Conservation (phyloP, 2,797 vertebrate genomes). For the Chaunax sp. region DNA sequence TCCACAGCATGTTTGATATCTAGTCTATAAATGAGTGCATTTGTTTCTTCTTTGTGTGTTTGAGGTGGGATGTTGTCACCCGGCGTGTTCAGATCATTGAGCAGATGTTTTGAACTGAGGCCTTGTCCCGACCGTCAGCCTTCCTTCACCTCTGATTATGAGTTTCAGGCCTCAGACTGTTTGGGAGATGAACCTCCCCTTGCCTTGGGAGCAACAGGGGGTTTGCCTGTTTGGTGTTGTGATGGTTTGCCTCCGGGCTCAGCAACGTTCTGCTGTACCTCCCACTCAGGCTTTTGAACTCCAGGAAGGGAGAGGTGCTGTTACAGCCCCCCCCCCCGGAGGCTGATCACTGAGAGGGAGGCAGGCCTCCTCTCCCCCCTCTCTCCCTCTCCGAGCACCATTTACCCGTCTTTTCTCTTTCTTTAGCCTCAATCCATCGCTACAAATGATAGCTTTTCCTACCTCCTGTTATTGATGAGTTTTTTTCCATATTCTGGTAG, state of each 20-base stretch:
- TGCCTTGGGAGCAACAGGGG: constrained; percentile 27
- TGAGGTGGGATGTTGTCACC: constrained; percentile 5
- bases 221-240: constrained; percentile 45
- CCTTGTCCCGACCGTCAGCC: constrained; percentile 35
- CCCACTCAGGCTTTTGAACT: constrained; percentile 52
- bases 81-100: neutral
- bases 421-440: neutral
- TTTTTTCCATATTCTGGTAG: neutral
- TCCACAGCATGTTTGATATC: too few relatives aligned
- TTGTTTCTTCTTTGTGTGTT: constrained; percentile 33
- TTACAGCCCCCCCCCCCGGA: constrained; percentile 50
- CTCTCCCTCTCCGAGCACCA: neutral
- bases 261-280: constrained; percentile 34
- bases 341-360: constrained; percentile 36
- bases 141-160: constrained; percentile 22
- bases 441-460: constrained; percentile 34
- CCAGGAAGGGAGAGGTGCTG: constrained; percentile 37
- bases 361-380: constrained; percentile 13
- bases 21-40: too few relatives aligned
- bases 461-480: constrained; percentile 24
- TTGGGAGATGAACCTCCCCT: constrained; percentile 27
- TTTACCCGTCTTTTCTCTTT: constrained; percentile 1
- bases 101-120: constrained; percentile 43
- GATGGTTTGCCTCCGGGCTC: constrained; percentile 26
- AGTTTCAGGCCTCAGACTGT: constrained; percentile 11